phyloP scores from a whole-genome alignment of 2,888 invertebrate species.

The Brachycybe producta region DNA sequence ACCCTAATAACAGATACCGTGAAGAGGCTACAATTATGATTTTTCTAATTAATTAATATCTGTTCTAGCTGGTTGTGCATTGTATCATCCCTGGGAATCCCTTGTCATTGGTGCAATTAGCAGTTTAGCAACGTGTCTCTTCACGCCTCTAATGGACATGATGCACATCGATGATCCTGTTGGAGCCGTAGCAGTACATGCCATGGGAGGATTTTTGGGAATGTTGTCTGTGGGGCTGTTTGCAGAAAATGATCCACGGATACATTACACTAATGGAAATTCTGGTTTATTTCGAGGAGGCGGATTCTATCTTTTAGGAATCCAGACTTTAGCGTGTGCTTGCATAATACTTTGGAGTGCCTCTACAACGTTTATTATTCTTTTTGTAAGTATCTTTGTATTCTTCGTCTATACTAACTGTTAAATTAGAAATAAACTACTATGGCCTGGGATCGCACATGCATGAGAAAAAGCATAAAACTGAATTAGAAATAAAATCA shows the following conservation, averaged over 20 bases:
- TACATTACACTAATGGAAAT: conserved; percentile 54
- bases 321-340: conserved; percentile 59
- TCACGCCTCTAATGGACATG: conserved; percentile 62
- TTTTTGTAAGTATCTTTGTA: conserved; percentile 50
- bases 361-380: conserved; percentile 51
- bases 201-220: conserved; percentile 48
- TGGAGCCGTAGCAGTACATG: conserved; percentile 79
- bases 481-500: no score
- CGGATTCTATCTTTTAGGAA: conserved; percentile 71
- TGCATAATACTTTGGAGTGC: conserved; percentile 63
- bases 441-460: no score
- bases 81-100: conserved; percentile 76
- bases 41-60: no score
- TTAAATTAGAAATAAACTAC: no score
- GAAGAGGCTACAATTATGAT: no score
- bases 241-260: conserved; percentile 61
- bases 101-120: conserved; percentile 69
- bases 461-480: no score
- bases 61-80: conserved; percentile 31
- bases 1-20: no score
- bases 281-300: conserved; percentile 48
- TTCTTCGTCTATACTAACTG: no score
- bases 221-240: conserved; percentile 77
- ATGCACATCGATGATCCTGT: conserved; percentile 79
- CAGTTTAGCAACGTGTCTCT: conserved; percentile 52